Conservation (phyloP, 2,888 invertebrate species). For the Artemia sinica region DNA sequence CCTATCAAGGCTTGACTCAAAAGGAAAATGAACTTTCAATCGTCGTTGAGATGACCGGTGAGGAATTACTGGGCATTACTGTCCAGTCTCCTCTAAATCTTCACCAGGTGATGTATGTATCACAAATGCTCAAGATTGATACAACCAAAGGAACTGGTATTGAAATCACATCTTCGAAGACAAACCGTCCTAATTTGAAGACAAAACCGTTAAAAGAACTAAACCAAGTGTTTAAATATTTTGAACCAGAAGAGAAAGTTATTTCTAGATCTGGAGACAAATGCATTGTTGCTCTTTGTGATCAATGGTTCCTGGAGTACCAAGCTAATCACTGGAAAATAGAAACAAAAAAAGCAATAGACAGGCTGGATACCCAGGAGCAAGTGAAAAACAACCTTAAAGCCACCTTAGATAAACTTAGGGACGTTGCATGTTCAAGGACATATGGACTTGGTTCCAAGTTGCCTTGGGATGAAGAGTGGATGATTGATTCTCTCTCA, state of each 20-base stretch:
- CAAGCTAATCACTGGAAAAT: constrained; percentile 79
- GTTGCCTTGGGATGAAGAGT: constrained; percentile 89
- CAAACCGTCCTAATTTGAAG: too few relatives aligned
- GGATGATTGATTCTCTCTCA: constrained; percentile 93
- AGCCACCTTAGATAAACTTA: constrained; percentile 80
- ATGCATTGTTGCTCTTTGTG: too few relatives aligned
- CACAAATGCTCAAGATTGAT: too few relatives aligned
- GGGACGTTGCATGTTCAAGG: constrained; percentile 92
- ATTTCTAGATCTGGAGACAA: too few relatives aligned
- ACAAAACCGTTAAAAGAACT: too few relatives aligned
- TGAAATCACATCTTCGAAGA: too few relatives aligned
- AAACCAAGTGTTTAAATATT: too few relatives aligned
- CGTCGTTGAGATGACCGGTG: constrained; percentile 49
- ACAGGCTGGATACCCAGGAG: constrained; percentile 67
- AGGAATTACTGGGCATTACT: constrained; percentile 33
- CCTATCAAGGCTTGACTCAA: constrained; percentile 74
- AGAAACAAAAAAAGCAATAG: constrained; percentile 51
- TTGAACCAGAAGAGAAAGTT: too few relatives aligned
- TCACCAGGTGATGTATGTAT: too few relatives aligned
- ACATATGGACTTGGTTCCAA: constrained; percentile 91
- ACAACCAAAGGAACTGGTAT: too few relatives aligned
- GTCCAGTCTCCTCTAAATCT: too few relatives aligned
- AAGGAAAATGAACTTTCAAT: constrained; percentile 59
- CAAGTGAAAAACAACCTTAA: constrained; percentile 81
- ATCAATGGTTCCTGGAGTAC: constrained; percentile 48